phyloP scores from a whole-genome alignment of 2,797 vertebrate genomes.

The Sebastes alutus region DNA sequence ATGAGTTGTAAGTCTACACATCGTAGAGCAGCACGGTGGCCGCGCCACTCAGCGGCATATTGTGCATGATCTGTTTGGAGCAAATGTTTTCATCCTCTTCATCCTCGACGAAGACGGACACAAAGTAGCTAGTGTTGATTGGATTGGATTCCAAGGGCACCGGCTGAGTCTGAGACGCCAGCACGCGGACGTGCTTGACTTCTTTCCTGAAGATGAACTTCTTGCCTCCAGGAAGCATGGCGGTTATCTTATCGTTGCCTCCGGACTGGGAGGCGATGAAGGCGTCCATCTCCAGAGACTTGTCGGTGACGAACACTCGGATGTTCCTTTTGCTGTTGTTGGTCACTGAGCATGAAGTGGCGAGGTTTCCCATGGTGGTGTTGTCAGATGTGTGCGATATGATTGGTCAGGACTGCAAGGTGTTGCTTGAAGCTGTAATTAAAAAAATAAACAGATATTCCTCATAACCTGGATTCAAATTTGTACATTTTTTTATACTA shows the following conservation, averaged over 20 bases:
- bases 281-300: conserved; percentile 52
- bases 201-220: conserved; percentile 66
- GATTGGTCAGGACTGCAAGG: background rate
- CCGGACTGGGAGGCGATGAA: conserved; percentile 34
- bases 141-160: conserved; percentile 36
- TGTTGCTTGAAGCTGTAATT: background rate
- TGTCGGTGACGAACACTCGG: conserved; percentile 52
- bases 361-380: conserved; percentile 64
- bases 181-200: conserved; percentile 38
- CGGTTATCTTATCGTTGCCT: rapidly evolving
- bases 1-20: conserved; percentile 19
- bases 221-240: background rate
- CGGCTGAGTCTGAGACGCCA: conserved; percentile 53
- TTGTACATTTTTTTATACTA: background rate
- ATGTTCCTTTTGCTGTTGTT: conserved; percentile 73
- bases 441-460: background rate
- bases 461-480: background rate
- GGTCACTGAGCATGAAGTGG: conserved; percentile 40
- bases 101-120: conserved; percentile 74
- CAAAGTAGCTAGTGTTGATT: background rate
- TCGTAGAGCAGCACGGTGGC: conserved; percentile 67
- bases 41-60: conserved; percentile 34
- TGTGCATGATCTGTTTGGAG: conserved; percentile 61
- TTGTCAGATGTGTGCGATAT: background rate
- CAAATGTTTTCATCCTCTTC: conserved; percentile 65